Evolutionary conservation across 2,888 invertebrate species (phyloP).

Genomic region (Junonia oenone): DNA sequence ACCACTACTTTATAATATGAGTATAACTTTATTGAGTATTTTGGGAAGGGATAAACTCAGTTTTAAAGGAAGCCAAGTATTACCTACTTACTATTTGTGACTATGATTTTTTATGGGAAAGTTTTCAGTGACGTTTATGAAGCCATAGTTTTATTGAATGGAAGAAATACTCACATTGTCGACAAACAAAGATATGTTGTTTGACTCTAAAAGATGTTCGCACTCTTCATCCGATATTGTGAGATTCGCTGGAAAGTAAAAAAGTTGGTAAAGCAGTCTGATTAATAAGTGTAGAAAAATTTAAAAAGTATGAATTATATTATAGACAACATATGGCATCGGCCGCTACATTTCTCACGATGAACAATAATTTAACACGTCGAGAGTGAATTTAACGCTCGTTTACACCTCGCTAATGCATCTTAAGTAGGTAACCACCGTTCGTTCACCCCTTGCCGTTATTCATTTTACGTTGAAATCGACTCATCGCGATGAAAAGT

Average conservation of each 20-base stretch:
- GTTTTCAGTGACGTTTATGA: no score
- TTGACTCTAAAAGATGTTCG: slow-evolving; percentile 60
- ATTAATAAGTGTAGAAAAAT: not conserved
- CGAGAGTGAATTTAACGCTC: slow-evolving; percentile 22
- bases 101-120: no score
- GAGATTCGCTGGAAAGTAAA: slow-evolving; percentile 56
- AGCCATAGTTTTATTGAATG: no score
- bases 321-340: not conserved
- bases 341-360: slow-evolving; percentile 6
- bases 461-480: not conserved
- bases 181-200: slow-evolving; percentile 65
- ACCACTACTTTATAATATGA: no score
- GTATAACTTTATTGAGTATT: no score
- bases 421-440: slow-evolving; percentile 17
- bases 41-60: no score
- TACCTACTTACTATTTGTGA: no score
- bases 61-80: no score
- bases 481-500: not conserved
- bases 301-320: not conserved
- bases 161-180: slow-evolving; percentile 57
- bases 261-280: not conserved
- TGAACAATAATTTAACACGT: slow-evolving; percentile 26
- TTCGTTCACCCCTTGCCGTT: slow-evolving; percentile 13
- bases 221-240: slow-evolving; percentile 69
- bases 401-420: slow-evolving; percentile 19